Evolutionary conservation across 2,797 vertebrate genomes (phyloP).

Genomic region (Harpagifer antarcticus): DNA sequence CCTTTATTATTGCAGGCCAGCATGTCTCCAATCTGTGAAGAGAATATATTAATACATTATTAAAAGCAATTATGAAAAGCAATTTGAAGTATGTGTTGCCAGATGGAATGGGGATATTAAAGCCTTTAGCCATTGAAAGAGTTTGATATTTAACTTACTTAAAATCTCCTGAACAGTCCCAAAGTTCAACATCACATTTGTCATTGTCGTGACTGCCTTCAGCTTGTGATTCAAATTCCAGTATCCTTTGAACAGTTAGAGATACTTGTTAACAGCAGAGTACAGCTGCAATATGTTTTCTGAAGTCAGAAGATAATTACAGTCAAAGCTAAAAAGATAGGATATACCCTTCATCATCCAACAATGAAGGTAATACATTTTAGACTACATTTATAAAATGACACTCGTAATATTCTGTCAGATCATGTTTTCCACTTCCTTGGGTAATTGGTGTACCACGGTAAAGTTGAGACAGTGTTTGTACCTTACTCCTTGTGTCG

Average conservation of each 20-base stretch:
- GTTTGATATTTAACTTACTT: conserved; percentile 84
- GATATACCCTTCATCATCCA: not conserved
- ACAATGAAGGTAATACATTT: not conserved
- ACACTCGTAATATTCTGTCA: not conserved
- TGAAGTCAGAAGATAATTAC: not conserved
- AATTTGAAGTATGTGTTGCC: not conserved
- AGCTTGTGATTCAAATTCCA: conserved; percentile 93
- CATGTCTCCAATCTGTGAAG: conserved; percentile 92
- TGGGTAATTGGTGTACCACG: not conserved
- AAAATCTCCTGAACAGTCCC: conserved; percentile 95
- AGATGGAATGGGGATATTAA: too few species aligned
- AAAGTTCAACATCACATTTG: conserved; percentile 92
- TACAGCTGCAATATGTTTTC: not conserved
- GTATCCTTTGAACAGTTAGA: conserved; percentile 84
- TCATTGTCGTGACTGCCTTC: conserved; percentile 81
- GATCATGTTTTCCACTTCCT: not conserved
- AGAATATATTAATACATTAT: not conserved
- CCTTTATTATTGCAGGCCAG: conserved; percentile 96
- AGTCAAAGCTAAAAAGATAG: not conserved
- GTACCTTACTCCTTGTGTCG: conserved; percentile 95
- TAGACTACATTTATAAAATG: not conserved
- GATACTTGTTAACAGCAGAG: too few species aligned
- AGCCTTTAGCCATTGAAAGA: not conserved
- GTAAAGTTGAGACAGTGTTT: not conserved
- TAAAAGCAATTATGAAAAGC: not conserved